Evolutionary conservation across 23 tunicate species (phyloP).

Genomic region (Styela plicata): DNA sequence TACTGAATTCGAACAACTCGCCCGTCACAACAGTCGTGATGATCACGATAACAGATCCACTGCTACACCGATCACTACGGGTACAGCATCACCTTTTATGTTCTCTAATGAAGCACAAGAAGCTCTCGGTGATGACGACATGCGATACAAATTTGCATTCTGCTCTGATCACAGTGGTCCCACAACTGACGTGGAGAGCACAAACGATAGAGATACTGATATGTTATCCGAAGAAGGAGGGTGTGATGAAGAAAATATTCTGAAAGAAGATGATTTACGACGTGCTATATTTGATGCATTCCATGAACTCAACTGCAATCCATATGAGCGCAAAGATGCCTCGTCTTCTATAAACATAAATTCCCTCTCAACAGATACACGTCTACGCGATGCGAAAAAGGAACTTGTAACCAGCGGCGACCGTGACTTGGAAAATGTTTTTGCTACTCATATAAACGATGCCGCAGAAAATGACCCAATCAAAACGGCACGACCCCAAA

Average conservation of each 20-base stretch:
- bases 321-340: no score
- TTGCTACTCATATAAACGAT: no score
- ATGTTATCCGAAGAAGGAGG: conserved; percentile 12
- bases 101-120: conserved; percentile 20
- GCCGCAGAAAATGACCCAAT: no score
- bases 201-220: conserved; percentile 19
- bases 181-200: conserved; percentile 27
- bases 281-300: conserved; percentile 13
- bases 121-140: conserved; percentile 16
- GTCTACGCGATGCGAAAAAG: neutral
- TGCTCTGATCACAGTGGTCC: conserved; percentile 28
- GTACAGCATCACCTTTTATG: conserved; percentile 24
- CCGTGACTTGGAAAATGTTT: no score
- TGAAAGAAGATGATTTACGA: neutral
- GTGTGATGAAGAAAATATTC: neutral
- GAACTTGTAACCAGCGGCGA: neutral
- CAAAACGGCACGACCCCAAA: neutral
- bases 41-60: neutral
- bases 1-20: no score
- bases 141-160: conserved; percentile 16
- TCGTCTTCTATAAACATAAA: neutral
- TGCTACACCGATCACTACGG: neutral
- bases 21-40: neutral
- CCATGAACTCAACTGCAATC: neutral
- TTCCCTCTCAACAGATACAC: neutral